Percentiles rank a stretch among this genome's conserved stretches.
These are phyloP conservation scores for Drosophila saltans DNA, from an alignment of 1,140 invertebrate genomes.

Conservation along the genomic window DNA sequence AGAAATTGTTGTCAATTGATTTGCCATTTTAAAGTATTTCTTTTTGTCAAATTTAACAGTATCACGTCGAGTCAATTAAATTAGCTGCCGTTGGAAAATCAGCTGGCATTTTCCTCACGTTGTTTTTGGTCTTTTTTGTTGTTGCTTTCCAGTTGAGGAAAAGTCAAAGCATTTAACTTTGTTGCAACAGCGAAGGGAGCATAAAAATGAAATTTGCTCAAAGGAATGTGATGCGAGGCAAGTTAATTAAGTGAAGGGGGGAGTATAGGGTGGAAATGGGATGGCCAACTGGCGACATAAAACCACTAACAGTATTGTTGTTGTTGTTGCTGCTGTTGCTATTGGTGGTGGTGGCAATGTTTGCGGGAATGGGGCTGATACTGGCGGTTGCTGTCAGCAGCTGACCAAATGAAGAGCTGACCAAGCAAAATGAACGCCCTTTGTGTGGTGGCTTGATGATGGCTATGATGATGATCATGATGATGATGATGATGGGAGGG, in stretches of 20 bases:
- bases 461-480: conserved; percentile 31
- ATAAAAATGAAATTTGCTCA: conserved; percentile 67
- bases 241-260: conserved; percentile 68
- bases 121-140: conserved; percentile 10
- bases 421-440: conserved; percentile 59
- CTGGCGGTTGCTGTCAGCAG: conserved; percentile 57
- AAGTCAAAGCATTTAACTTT: conserved; percentile 70
- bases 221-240: conserved; percentile 62
- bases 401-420: conserved; percentile 75
- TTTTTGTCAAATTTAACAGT: neutral
- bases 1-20: conserved; percentile 2
- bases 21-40: neutral
- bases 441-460: conserved; percentile 41
- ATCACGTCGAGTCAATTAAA: conserved; percentile 20
- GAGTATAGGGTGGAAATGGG: conserved; percentile 21
- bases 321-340: conserved; percentile 37
- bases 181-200: conserved; percentile 30
- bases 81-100: conserved; percentile 3
- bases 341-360: conserved; percentile 16
- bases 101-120: conserved; percentile 8
- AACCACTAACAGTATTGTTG: conserved; percentile 57
- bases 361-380: conserved; percentile 17
- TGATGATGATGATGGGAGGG: neutral
- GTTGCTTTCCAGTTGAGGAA: conserved; percentile 21
- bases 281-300: conserved; percentile 32